These are phyloP conservation scores for Malacoctenus gilli DNA, from an alignment of 2,797 vertebrate genomes.

Conservation along the genomic window DNA sequence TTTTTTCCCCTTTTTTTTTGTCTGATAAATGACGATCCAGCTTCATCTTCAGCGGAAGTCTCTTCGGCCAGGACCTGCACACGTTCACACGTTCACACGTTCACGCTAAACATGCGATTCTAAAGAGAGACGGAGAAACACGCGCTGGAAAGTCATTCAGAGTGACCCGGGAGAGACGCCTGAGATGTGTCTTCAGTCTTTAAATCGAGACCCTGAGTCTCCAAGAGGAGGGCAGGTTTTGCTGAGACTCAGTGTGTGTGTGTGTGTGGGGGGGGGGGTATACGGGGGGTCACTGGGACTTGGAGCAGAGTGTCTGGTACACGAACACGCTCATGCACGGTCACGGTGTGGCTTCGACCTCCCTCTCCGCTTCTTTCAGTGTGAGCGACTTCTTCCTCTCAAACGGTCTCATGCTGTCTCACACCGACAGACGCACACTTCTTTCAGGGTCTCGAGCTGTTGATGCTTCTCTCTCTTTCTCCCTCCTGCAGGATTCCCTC, in stretches of 20 bases:
- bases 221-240: constrained; percentile 31
- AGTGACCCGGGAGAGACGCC: constrained; percentile 6
- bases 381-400: no score
- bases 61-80: neutral
- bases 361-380: constrained; percentile 39
- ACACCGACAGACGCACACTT: constrained; percentile 11
- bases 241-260: constrained; percentile 7
- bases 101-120: neutral
- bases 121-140: neutral
- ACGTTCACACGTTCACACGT: neutral
- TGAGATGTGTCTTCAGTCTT: constrained; percentile 41
- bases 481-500: neutral
- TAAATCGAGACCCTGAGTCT: constrained; percentile 22
- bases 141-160: no score
- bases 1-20: no score
- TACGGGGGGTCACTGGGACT: constrained; percentile 16
- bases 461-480: neutral
- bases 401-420: constrained; percentile 38
- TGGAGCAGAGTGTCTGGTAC: constrained; percentile 26
- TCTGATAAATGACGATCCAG: neutral
- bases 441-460: constrained; percentile 24
- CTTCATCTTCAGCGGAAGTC: neutral
- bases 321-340: constrained; percentile 12
- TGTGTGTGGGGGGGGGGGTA: constrained; percentile 17
- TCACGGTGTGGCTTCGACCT: constrained; percentile 33